Conservation (phyloP, 2,797 vertebrate genomes). For the Sitta carolinensis region DNA sequence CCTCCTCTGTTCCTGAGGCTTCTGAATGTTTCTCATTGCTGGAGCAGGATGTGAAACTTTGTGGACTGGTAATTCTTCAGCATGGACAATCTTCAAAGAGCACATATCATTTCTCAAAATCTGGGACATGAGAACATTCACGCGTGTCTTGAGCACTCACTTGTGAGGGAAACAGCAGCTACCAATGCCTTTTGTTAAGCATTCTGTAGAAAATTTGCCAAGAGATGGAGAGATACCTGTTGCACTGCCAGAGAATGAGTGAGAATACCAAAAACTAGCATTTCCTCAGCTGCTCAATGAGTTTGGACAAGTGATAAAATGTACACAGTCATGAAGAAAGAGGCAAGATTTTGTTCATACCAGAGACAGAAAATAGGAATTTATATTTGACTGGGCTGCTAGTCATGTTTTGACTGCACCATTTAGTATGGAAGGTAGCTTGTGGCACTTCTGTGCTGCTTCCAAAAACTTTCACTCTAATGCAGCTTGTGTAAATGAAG, state of each 20-base stretch:
- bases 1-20: neutral
- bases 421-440: neutral
- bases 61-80: neutral
- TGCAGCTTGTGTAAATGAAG: neutral
- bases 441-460: neutral
- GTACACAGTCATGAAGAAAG: neutral
- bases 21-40: neutral
- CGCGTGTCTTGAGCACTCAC: accelerated
- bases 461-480: neutral
- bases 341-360: neutral
- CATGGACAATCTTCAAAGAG: neutral
- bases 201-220: neutral
- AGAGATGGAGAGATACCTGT: neutral
- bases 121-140: neutral
- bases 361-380: neutral
- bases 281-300: neutral
- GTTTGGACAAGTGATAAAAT: neutral
- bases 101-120: neutral
- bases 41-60: neutral
- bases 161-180: neutral
- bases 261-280: neutral
- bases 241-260: neutral
- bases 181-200: neutral
- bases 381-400: neutral
- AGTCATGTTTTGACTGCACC: neutral